Evolutionary conservation across 2,888 invertebrate genomes (phyloP).

Genomic region (Bembecia ichneumoniformis): DNA sequence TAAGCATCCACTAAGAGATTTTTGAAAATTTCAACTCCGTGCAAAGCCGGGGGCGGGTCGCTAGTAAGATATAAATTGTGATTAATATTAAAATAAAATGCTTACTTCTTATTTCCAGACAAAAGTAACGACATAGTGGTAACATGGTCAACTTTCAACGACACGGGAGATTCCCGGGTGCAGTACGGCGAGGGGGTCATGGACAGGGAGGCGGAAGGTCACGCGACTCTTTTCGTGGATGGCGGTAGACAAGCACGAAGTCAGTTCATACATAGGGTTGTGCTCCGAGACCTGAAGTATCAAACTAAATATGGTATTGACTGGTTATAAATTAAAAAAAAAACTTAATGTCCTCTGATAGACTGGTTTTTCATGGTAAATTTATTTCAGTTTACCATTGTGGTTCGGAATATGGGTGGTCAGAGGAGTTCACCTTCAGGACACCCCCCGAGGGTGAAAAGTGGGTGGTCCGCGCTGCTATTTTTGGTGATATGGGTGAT

Average conservation of each 20-base stretch:
- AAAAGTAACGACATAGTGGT: constrained; percentile 79
- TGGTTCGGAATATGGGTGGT: constrained; percentile 87
- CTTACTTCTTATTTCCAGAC: constrained; percentile 55
- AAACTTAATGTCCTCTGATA: constrained; percentile 3
- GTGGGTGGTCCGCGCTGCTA: constrained; percentile 86
- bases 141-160: constrained; percentile 86
- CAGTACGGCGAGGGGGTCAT: constrained; percentile 80
- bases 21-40: too few species aligned
- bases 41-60: too few species aligned
- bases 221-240: constrained; percentile 77
- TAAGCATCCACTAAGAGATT: too few species aligned
- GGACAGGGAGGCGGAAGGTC: constrained; percentile 69
- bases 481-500: constrained; percentile 96
- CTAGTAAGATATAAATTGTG: constrained; percentile 9
- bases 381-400: constrained; percentile 79
- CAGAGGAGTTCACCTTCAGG: constrained; percentile 81
- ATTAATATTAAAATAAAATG: constrained; percentile 1
- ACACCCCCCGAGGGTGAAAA: constrained; percentile 77
- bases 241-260: constrained; percentile 76
- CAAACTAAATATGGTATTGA: constrained; percentile 74
- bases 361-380: constrained; percentile 34
- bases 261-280: constrained; percentile 86
- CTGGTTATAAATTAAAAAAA: too few species aligned
- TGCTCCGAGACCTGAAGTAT: constrained; percentile 72
- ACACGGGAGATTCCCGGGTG: constrained; percentile 77